These are phyloP conservation scores for Myotis davidii DNA, from an alignment of 2,113 vertebrate genomes.

Conservation along the genomic window DNA sequence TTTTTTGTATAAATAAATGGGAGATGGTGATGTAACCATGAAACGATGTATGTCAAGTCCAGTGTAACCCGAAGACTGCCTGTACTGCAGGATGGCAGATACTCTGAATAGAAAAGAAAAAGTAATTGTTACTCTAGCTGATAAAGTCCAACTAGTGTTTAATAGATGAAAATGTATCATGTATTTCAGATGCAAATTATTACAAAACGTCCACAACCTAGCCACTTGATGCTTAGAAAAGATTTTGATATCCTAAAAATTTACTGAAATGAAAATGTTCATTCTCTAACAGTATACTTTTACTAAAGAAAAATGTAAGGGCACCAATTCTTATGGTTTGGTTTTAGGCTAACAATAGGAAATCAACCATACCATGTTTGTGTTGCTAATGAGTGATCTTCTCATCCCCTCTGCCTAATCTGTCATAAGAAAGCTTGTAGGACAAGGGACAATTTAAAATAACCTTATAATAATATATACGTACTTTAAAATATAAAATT, in stretches of 20 bases:
- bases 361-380: accelerated
- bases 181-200: constrained; percentile 76
- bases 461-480: background rate
- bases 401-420: background rate
- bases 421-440: background rate
- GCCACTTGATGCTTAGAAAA: constrained; percentile 80
- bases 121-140: constrained; percentile 72
- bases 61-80: no score
- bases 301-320: background rate
- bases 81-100: constrained; percentile 78
- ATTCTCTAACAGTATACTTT: constrained; percentile 40
- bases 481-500: constrained; percentile 20
- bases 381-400: background rate
- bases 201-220: constrained; percentile 78
- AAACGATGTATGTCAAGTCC: no score
- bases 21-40: no score
- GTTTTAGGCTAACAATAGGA: background rate
- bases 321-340: background rate
- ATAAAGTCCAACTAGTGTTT: constrained; percentile 73
- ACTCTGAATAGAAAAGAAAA: constrained; percentile 77
- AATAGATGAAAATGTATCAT: constrained; percentile 71
- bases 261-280: constrained; percentile 55
- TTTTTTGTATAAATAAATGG: no score
- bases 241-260: constrained; percentile 62
- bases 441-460: background rate